phyloP scores from a whole-genome alignment of 2,888 invertebrate genomes.

The Drosophila pseudotakahashii region DNA sequence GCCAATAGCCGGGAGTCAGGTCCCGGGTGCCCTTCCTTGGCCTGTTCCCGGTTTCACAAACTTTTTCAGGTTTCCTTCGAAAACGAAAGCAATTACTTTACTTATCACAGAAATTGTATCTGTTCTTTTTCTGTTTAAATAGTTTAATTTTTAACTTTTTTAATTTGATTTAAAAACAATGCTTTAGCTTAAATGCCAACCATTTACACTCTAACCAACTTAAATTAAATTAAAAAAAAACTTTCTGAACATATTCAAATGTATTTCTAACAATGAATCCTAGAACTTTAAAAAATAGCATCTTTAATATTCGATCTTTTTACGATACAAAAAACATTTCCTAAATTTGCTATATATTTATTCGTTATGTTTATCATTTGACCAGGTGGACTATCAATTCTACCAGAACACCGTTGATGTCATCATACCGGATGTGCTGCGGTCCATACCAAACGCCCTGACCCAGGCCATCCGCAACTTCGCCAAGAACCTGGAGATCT shows the following conservation, averaged over 20 bases:
- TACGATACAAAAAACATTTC: background rate
- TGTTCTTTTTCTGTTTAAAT: too few relatives aligned
- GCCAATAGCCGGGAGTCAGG: background rate
- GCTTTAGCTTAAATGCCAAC: too few relatives aligned
- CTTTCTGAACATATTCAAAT: too few relatives aligned
- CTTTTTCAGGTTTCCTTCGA: background rate
- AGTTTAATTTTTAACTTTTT: too few relatives aligned
- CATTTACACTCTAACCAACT: too few relatives aligned
- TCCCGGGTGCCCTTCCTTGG: background rate
- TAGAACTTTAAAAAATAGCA: too few relatives aligned
- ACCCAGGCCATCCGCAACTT: conserved; percentile 97
- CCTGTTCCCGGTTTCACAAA: background rate
- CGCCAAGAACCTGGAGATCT: conserved; percentile 95
- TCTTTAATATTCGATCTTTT: too few relatives aligned
- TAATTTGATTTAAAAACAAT: too few relatives aligned
- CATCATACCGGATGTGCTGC: conserved; percentile 97
- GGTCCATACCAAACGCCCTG: conserved; percentile 96
- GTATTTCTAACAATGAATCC: too few relatives aligned
- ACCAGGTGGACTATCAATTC: conserved; percentile 93
- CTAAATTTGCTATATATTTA: background rate
- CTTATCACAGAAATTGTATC: background rate
- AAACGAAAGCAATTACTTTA: background rate
- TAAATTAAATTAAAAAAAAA: too few relatives aligned
- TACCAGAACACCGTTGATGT: conserved; percentile 98
- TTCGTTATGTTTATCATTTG: background rate